phyloP scores from a whole-genome alignment of 2,888 invertebrate species.

The Oligia fasciuncula region DNA sequence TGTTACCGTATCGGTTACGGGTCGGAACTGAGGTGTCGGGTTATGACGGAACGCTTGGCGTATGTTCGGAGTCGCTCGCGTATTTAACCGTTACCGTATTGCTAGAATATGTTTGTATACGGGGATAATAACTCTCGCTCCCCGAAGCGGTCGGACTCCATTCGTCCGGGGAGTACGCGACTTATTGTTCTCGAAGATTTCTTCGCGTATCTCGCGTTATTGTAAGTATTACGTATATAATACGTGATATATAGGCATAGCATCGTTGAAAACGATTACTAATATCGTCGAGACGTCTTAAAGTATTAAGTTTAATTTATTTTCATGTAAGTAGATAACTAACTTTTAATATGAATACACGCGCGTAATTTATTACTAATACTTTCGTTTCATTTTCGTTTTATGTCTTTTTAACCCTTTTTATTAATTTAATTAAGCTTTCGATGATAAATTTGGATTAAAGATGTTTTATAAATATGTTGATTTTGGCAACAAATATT shows the following conservation, averaged over 20 bases:
- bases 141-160: constrained; percentile 67
- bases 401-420: constrained; percentile 67
- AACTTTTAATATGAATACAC: constrained; percentile 82
- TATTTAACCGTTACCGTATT: constrained; percentile 70
- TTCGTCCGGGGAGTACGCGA: constrained; percentile 80
- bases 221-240: constrained; percentile 64
- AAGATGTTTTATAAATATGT: constrained; percentile 62
- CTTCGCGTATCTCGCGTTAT: constrained; percentile 56
- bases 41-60: constrained; percentile 78
- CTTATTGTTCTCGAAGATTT: constrained; percentile 83
- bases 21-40: constrained; percentile 79
- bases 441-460: constrained; percentile 62
- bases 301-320: constrained; percentile 68
- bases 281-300: constrained; percentile 64
- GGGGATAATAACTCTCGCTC: constrained; percentile 87
- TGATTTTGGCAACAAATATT: constrained; percentile 56
- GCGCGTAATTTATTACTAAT: constrained; percentile 78
- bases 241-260: constrained; percentile 60
- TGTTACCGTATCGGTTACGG: constrained; percentile 72
- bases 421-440: constrained; percentile 61
- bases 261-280: constrained; percentile 57
- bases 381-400: constrained; percentile 77
- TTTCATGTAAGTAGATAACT: constrained; percentile 76
- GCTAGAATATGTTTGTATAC: constrained; percentile 69
- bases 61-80: constrained; percentile 64